These are phyloP conservation scores for Callorhinus ursinus DNA, from an alignment of 2,113 vertebrate genomes.

Conservation along the genomic window DNA sequence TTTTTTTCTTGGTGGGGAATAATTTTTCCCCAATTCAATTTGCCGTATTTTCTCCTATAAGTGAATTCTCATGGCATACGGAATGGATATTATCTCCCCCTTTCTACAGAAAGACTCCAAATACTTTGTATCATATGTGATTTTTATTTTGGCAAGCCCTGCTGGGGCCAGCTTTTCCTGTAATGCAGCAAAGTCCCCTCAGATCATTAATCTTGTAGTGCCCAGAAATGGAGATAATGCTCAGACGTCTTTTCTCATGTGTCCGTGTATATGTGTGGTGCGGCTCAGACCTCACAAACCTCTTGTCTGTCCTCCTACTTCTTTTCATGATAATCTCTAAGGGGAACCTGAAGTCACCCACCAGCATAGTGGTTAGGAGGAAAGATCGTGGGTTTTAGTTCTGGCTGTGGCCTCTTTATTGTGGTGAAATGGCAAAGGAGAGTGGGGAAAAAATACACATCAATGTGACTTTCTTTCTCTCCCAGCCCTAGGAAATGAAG, in stretches of 20 bases:
- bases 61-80: constrained; percentile 46
- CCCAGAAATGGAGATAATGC: neutral
- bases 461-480: neutral
- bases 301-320: neutral
- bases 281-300: neutral
- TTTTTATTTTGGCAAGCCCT: constrained; percentile 46
- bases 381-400: neutral
- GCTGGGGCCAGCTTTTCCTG: neutral
- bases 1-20: neutral
- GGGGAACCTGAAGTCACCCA: neutral
- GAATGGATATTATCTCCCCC: constrained; percentile 1
- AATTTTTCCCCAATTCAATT: neutral
- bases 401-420: neutral
- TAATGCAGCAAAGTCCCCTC: neutral
- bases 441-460: neutral
- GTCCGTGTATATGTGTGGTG: neutral
- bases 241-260: neutral
- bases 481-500: neutral
- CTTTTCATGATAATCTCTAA: neutral
- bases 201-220: constrained; percentile 36
- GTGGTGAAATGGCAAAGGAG: neutral
- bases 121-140: constrained; percentile 53
- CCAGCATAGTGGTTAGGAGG: neutral
- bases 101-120: constrained; percentile 26
- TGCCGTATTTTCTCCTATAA: constrained; percentile 11